Evolutionary conservation across 2,888 invertebrate species (phyloP), one percentile per base, ranked within the genome.

Genomic region (Mermis nigrescens): DNA sequence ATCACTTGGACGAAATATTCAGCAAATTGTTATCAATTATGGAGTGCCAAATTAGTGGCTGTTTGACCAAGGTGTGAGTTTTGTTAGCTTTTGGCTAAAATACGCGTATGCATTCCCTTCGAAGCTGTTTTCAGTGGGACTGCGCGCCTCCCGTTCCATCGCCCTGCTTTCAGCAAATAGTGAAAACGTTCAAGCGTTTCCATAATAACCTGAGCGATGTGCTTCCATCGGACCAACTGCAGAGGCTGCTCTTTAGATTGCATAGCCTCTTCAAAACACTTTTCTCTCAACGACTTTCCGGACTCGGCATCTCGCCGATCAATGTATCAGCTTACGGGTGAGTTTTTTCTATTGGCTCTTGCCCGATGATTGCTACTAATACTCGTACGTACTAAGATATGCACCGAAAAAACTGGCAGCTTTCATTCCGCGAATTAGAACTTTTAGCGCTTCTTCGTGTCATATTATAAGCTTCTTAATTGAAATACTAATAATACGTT

Each of bases 111-210:
- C 45, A 55, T 4, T 55, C n/a, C n/a, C 4, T 55, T 55, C 7
- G 7, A n/a, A n/a, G n/a, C n/a, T n/a, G 4, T 48, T 64, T 80
- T 28, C 80, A 82, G 66, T 98, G 94, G 92, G 88, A 90, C 73
- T 89, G 90, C 0, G 83, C 86, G 68, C 91, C 92, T 26, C 91
- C 92, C 0, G 85, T 91, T 68, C 94, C 95, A 51, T 94, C 92
- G 19, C 83, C 84, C 4, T 72, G 73, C 65, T 78, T 77, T 67
- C 70, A 75, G 64, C 71, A 71, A 46, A 76, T 78, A 54, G 74
- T 75, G 66, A 76, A 79, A 72, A 90, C 92, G 75, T 80, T 92
- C 58, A 64, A 64, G 28, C 71, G 68, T 55, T 69, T 72, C 59
- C 67, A 70, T 60, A 67, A 68, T 48, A 68, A 68, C 15, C 60